These are phyloP conservation scores for Eupeodes luniger DNA, from an alignment of 2,888 invertebrate species.

Conservation along the genomic window DNA sequence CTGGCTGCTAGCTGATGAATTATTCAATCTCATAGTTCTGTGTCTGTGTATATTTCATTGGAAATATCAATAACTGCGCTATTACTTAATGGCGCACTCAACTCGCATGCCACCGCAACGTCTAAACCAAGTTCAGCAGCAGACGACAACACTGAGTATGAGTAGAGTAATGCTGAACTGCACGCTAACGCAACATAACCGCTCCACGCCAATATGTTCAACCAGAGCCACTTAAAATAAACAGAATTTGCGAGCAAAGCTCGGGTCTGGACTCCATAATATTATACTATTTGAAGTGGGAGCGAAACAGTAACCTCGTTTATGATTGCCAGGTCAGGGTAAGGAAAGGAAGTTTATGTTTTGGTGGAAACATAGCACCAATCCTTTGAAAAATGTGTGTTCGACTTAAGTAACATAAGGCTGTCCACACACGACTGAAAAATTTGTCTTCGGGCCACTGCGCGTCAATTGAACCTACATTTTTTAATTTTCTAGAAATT, in stretches of 20 bases:
- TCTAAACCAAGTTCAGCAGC: conserved; percentile 6
- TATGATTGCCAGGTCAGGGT: conserved; percentile 14
- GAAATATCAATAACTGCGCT: conserved; percentile 72
- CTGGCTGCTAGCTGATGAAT: conserved; percentile 52
- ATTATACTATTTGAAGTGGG: neutral
- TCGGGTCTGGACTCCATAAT: neutral
- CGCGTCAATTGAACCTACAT: no score
- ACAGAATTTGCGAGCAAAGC: conserved; percentile 48
- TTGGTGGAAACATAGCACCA: neutral
- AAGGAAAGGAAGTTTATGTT: neutral
- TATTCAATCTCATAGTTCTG: conserved; percentile 62
- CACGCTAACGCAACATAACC: neutral
- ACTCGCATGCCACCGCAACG: conserved; percentile 39
- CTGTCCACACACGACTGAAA: no score
- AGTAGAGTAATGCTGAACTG: neutral
- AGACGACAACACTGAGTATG: neutral
- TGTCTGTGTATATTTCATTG: conserved; percentile 39
- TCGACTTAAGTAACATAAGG: no score
- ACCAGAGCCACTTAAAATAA: conserved; percentile 23
- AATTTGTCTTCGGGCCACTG: no score
- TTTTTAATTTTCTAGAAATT: no score
- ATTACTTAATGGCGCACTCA: conserved; percentile 70
- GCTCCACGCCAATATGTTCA: neutral
- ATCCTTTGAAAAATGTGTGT: no score
- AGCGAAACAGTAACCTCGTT: neutral